Conservation (phyloP, 2,113 vertebrate species). For the Phoenicopterus ruber region DNA sequence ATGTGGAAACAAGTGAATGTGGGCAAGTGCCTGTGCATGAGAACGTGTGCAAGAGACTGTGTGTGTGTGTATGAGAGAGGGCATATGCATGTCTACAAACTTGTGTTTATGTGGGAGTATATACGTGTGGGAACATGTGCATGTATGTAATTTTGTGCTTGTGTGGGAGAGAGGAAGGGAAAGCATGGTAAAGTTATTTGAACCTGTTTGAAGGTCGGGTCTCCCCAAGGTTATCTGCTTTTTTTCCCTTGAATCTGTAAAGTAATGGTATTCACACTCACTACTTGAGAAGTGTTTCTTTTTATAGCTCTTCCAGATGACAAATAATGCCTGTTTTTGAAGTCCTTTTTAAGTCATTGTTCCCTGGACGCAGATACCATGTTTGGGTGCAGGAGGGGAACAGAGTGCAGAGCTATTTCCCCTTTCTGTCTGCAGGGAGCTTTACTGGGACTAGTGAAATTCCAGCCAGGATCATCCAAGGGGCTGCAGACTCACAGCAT, state of each 20-base stretch:
- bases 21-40: background rate
- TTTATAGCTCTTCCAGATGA: slow-evolving; percentile 81
- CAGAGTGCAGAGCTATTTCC: slow-evolving; percentile 44
- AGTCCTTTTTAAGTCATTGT: slow-evolving; percentile 71
- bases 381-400: slow-evolving; percentile 54
- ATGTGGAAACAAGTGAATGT: background rate
- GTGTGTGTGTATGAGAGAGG: background rate
- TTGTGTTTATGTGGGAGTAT: background rate
- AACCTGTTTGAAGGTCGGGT: slow-evolving; percentile 73
- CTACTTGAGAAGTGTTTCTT: slow-evolving; percentile 82
- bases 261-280: slow-evolving; percentile 81
- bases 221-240: slow-evolving; percentile 81
- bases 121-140: background rate
- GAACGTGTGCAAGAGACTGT: background rate
- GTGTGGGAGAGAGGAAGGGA: slow-evolving; percentile 41
- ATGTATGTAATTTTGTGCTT: slow-evolving; percentile 29
- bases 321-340: slow-evolving; percentile 77
- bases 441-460: slow-evolving; percentile 42
- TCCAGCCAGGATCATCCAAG: slow-evolving; percentile 6
- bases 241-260: slow-evolving; percentile 80
- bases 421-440: slow-evolving; percentile 38
- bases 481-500: background rate
- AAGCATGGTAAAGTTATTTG: slow-evolving; percentile 51
- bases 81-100: background rate
- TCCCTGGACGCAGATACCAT: slow-evolving; percentile 65